These are phyloP conservation scores for Oscheius sp. DNA, from an alignment of 2,888 invertebrate species.

Conservation along the genomic window DNA sequence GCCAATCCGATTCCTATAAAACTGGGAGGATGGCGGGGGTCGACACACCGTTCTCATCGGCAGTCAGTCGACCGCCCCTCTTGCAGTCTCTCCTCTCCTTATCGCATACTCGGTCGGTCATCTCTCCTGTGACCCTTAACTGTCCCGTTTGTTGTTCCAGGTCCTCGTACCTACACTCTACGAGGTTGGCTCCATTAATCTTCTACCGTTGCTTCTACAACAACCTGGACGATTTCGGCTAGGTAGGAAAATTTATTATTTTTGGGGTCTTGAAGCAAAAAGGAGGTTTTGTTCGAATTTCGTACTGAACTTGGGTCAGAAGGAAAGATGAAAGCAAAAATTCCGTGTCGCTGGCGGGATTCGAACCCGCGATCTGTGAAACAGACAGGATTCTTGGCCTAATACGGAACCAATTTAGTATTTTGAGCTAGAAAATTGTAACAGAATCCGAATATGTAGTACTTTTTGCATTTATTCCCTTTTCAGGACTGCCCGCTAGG, in stretches of 20 bases:
- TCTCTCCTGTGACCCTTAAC: background rate
- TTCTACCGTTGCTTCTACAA: conserved; percentile 35
- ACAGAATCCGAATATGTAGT: too few relatives aligned
- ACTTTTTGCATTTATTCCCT: background rate
- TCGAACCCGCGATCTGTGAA: background rate
- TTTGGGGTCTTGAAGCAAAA: background rate
- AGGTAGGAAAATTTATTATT: background rate
- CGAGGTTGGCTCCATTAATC: conserved; percentile 38
- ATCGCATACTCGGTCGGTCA: conserved; percentile 7
- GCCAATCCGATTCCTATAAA: conserved; percentile 28
- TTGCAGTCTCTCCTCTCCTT: background rate
- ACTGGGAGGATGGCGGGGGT: background rate
- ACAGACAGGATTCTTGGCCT: background rate
- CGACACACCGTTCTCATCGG: background rate
- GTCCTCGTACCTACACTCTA: conserved; percentile 35
- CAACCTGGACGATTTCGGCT: conserved; percentile 41
- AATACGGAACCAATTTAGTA: too few relatives aligned
- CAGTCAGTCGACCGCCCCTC: conserved; percentile 1
- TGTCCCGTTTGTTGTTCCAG: background rate
- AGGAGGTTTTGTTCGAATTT: too few relatives aligned
- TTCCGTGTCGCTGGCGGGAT: background rate
- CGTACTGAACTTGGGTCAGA: too few relatives aligned
- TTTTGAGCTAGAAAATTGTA: too few relatives aligned
- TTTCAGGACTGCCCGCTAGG: conserved; percentile 3
- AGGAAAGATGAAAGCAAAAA: background rate